phyloP scores from a whole-genome alignment of 2,113 vertebrate genomes.

The Zosterops borbonicus region DNA sequence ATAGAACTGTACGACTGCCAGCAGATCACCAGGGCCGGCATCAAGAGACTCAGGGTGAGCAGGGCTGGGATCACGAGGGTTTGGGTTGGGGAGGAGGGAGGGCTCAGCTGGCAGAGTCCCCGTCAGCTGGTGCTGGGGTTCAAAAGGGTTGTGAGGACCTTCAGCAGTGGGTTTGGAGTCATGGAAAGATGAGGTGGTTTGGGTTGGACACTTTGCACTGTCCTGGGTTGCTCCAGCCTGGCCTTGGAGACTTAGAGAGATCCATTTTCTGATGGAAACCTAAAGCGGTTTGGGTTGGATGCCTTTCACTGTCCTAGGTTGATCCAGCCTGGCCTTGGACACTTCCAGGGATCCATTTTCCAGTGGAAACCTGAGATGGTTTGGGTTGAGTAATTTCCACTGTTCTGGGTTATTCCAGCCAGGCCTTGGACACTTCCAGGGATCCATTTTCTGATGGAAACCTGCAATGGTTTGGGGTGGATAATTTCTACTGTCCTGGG shows the following conservation, averaged over 20 bases:
- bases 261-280: no score
- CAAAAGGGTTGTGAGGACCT: fast-evolving
- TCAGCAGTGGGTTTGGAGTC: fast-evolving
- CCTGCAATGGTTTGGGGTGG: no score
- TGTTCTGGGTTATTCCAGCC: no score
- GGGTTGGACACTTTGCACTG: fast-evolving
- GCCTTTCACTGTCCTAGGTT: no score
- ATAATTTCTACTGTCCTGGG: fast-evolving
- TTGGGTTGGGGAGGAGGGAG: not conserved
- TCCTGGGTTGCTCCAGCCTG: not conserved
- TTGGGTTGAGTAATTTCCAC: no score
- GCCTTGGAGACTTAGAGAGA: fast-evolving
- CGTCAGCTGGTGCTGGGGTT: fast-evolving
- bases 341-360: no score
- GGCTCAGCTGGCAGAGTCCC: not conserved
- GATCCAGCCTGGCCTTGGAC: no score
- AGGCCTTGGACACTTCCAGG: no score
- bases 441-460: no score
- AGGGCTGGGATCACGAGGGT: no score
- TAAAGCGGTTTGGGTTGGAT: no score
- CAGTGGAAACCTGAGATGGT: no score
- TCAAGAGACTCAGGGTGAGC: conserved; percentile 95
- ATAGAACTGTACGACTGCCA: conserved; percentile 99
- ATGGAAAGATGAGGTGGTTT: fast-evolving
- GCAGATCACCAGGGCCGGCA: conserved; percentile 95